A percentile compares a stretch with the other conserved stretches of the same genome.
phyloP scores from a whole-genome alignment of 1,140 invertebrate species.

The Drosophila melanogaster region Release_6_plus_ISO1_MT NC_004354.4:17566001-17566500 shows the following conservation, averaged over 20 bases:
- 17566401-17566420: slow-evolving; percentile 22
- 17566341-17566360: slow-evolving; percentile 62
- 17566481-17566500: neutral
- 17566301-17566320: slow-evolving; percentile 68
- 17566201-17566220: slow-evolving; percentile 14
- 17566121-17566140: slow-evolving; percentile 54
- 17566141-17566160: slow-evolving; percentile 38
- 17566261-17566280: neutral
- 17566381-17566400: slow-evolving; percentile 16
- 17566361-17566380: slow-evolving; percentile 30
- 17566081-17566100: slow-evolving; percentile 74
- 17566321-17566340: slow-evolving; percentile 65
- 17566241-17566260: neutral
- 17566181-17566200: slow-evolving; percentile 11
- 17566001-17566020: neutral
- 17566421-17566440: slow-evolving; percentile 4
- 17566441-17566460: slow-evolving; percentile 3
- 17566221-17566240: slow-evolving; percentile 29
- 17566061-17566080: slow-evolving; percentile 41
- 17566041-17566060: slow-evolving; percentile 2
- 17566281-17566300: slow-evolving; percentile 10
- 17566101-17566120: slow-evolving; percentile 77
- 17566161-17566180: slow-evolving; percentile 16
- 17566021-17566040: neutral
- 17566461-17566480: neutral